Conservation (phyloP, 2,113 vertebrate genomes). For the Pteronura brasiliensis region DNA sequence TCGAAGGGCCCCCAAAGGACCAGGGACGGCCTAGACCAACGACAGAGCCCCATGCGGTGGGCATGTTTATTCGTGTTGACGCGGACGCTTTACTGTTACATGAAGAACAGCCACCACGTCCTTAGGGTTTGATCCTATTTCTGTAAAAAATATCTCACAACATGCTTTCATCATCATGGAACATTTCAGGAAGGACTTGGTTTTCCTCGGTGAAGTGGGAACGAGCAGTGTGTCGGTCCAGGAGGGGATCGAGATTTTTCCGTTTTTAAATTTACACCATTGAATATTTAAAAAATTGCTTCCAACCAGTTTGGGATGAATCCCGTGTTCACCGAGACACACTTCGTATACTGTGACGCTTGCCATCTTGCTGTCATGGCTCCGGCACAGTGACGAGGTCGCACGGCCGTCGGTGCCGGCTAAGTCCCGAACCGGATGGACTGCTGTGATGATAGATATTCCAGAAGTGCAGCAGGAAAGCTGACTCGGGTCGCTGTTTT, state of each 20-base stretch:
- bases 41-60: neutral
- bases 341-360: neutral
- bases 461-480: neutral
- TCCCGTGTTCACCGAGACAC: neutral
- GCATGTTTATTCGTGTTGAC: neutral
- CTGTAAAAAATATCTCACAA: neutral
- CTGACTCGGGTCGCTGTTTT: rapidly evolving
- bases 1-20: no score
- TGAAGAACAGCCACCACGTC: neutral
- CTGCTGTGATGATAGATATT: neutral
- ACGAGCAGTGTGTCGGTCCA: neutral
- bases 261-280: neutral
- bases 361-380: neutral
- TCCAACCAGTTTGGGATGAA: neutral
- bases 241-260: neutral
- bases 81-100: neutral
- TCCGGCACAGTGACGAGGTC: no score
- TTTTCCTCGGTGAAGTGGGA: neutral
- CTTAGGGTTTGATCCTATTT: neutral
- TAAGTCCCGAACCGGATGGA: neutral
- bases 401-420: rapidly evolving
- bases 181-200: neutral
- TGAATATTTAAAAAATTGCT: neutral
- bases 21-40: rapidly evolving
- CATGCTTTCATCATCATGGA: neutral